Evolutionary conservation across 2,888 invertebrate species (phyloP).

Genomic region (Eledona agricola): DNA sequence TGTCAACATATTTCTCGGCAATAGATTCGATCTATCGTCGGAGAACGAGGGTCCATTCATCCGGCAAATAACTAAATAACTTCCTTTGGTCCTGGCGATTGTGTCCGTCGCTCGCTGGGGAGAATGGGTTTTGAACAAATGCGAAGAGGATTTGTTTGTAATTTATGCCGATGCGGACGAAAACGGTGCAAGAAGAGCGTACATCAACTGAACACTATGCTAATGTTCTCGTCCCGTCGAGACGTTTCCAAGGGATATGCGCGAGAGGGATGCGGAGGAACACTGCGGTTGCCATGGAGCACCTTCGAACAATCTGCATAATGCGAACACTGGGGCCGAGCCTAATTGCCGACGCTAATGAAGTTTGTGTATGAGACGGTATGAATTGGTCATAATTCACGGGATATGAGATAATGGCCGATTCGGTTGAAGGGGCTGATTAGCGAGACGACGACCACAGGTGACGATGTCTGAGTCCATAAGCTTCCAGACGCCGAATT

Average conservation of each 20-base stretch:
- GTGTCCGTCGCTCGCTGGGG: no score
- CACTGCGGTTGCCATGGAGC: constrained; percentile 48
- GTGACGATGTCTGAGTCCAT: no score
- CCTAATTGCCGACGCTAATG: constrained; percentile 55
- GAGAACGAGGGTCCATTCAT: constrained; percentile 8
- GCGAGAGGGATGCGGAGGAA: constrained; percentile 36
- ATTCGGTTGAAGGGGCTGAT: constrained; percentile 35
- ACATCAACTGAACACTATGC: constrained; percentile 48
- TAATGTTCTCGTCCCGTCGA: constrained; percentile 46
- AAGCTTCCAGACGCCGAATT: no score
- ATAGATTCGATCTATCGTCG: constrained; percentile 5
- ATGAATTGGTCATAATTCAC: constrained; percentile 51
- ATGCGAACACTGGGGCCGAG: constrained; percentile 44
- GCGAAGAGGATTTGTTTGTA: no score
- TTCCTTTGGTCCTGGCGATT: no score
- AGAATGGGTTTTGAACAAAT: no score
- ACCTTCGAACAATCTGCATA: constrained; percentile 51
- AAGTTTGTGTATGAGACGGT: constrained; percentile 55
- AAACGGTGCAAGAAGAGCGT: constrained; percentile 39
- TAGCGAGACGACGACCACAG: constrained; percentile 24
- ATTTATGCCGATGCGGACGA: no score
- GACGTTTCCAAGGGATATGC: constrained; percentile 41
- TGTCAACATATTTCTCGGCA: constrained; percentile 5
- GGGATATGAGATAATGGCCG: constrained; percentile 50
- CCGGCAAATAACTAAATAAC: constrained; percentile 14